Evolutionary conservation across 2,888 invertebrate species (phyloP), one percentile per base, ranked within the genome.

Genomic region (Byasa hedistus): DNA sequence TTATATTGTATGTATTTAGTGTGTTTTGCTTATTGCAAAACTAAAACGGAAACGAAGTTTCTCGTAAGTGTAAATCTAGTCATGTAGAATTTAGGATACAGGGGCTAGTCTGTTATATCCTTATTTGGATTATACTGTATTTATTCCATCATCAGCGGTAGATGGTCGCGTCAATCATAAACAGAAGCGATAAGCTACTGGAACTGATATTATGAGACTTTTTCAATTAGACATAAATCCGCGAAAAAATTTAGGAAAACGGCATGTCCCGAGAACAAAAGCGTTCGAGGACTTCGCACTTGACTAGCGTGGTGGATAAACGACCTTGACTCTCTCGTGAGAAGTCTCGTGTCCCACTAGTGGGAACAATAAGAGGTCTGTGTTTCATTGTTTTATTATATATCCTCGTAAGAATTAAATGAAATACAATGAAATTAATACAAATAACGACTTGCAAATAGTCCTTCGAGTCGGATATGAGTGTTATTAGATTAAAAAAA

Each of bases 21-120:
- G 39, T 39, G 12, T 39, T 12, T 12, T 39, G 39, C 39, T 39
- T 39, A 39, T 51, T 51, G 51, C 51, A 21, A 51, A 51, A 60
- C 54, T 48, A 52, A 64, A 63, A 67, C 51, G 59, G 68, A 69
- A 70, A 70, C 70, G 52, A 68, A 69, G 70, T 70, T 70, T 70
- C 70, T 61, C 65, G 23, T 57, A 55, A 64, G 56, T 59, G 57
- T 68, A 69, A 39, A 64, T 71, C 74, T 75, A 75, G 74, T 74
- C 74, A 71, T 67, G 66, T 66, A 58, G 56, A 62, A 66, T 67
- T 70, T 75, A 77, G 73, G 65, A 72, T 75, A 76, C 74, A 76
- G 75, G 76, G 76, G 74, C 57, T 76, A 74, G 72, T 69, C 64
- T 72, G 70, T 67, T 68, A 68, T 63, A 69, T 64, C 66, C 67